Base-by-base conservation (phyloP, 1,140 invertebrate species). In the Rhynchophorus ferrugineus region DNA sequence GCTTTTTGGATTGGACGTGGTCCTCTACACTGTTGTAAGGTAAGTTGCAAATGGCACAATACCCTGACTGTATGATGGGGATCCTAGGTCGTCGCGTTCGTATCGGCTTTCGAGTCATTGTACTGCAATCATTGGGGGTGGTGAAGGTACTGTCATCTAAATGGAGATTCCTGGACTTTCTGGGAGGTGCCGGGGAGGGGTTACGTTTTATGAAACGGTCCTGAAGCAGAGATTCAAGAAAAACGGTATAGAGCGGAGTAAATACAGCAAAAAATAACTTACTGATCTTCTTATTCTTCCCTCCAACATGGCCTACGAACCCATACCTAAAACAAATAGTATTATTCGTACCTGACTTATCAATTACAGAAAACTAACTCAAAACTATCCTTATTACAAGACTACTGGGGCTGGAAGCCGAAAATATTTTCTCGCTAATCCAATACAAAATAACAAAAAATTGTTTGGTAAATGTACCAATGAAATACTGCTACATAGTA, bases 21-120 rank as follows among this genome's bases (percentile, higher is more conserved):
- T 80, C 73, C 1, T 73, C 73, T 11, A 84, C 65, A 59, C 80
- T 81, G 45, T 74, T 74, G 66, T 85, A 87, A 51, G 83, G 81
- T 34, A 77, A 66, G 59, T 81, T 82, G 65, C 84, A 87, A 65
- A 86, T 82, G 69, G 85, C 84, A 71, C 84, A 87, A 61, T 84
- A 85, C 42, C 85, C 84, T 41, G 74, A 74, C 58, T 75, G 72
- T 48, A 76, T 73, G 17, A 72, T 66, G 52, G 74, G 75, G 57
- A 67, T 72, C 64, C 64, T 69, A 66, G 75, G 77, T 59, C 74
- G 73, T 66, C 74, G 67, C 51, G 77, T 75, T 41, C 79, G 74
- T 64, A 77, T 78, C 66, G 77, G 78, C 69, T 81, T 79, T 61
- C 80, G 77, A 54, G 58, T 58, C 61, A 62, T 59, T 71, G 71